phyloP scores from a whole-genome alignment of 2,113 vertebrate genomes.

The Tringa solitaria region DNA sequence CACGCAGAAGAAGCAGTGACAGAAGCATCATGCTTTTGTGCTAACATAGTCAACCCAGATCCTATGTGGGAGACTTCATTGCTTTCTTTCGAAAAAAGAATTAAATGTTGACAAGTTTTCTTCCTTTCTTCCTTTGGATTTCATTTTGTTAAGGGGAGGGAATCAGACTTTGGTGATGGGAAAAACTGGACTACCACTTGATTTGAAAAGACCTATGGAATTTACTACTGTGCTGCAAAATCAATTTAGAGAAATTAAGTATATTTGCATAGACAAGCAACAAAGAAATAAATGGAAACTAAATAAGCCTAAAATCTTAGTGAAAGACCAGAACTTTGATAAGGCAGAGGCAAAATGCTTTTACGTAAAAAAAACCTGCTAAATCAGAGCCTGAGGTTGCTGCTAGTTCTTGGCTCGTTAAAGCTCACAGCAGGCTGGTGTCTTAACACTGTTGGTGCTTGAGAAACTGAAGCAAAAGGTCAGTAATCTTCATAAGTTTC shows the following conservation, averaged over 20 bases:
- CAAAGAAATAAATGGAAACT: background rate
- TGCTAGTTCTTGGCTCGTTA: constrained; percentile 10
- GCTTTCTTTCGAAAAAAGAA: background rate
- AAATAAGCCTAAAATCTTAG: background rate
- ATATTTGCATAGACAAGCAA: background rate
- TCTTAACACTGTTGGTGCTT: background rate
- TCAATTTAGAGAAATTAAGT: background rate
- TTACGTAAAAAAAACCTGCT: background rate
- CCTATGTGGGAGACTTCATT: background rate
- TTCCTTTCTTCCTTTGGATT: too few relatives aligned
- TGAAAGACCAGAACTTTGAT: background rate
- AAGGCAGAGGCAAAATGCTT: background rate
- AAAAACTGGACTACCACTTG: background rate
- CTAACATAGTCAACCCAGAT: background rate
- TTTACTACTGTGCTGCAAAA: background rate
- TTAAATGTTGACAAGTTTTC: background rate
- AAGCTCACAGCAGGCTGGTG: background rate
- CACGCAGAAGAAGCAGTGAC: too few relatives aligned
- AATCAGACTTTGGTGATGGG: background rate
- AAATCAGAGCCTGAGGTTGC: background rate
- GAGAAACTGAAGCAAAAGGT: constrained; percentile 24
- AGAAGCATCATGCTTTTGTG: background rate
- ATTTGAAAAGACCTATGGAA: background rate
- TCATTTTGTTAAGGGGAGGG: background rate
- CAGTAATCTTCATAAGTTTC: constrained; percentile 22